phyloP scores from a whole-genome alignment of 2,797 vertebrate species.

The Podargus strigoides region DNA sequence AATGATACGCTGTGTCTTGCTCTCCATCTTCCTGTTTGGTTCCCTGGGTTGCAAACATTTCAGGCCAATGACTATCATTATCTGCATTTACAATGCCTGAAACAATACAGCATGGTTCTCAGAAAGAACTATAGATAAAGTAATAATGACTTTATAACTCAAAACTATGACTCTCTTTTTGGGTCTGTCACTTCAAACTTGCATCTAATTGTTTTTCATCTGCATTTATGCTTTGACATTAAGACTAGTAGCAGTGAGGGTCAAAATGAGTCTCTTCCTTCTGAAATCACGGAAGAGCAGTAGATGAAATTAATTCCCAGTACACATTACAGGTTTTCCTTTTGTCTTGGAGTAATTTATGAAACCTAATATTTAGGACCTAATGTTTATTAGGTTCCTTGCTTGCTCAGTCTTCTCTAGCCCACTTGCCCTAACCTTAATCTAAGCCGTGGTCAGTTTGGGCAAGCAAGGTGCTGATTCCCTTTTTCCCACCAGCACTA shows the following conservation, averaged over 20 bases:
- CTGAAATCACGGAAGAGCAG: neutral
- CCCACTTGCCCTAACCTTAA: neutral
- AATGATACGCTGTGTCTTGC: neutral
- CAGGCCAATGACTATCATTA: neutral
- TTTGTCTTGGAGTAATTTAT: neutral
- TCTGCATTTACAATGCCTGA: neutral
- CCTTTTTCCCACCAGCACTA: neutral
- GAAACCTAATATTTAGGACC: neutral
- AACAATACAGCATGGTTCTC: neutral
- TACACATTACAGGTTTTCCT: neutral
- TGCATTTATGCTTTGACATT: neutral
- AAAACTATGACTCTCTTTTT: neutral
- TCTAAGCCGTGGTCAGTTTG: neutral
- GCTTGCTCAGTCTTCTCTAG: neutral
- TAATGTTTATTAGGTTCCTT: neutral
- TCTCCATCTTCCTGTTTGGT: neutral
- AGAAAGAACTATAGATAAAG: neutral
- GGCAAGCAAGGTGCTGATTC: neutral
- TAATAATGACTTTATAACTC: neutral
- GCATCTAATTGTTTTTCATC: neutral
- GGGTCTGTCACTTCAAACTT: neutral
- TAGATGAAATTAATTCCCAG: neutral
- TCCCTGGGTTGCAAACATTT: neutral
- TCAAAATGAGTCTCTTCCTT: neutral
- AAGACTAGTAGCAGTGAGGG: neutral